Evolutionary conservation across 64 coral and sea anemone genomes (phyloP).

Genomic region (Pocillopora verrucosa): DNA sequence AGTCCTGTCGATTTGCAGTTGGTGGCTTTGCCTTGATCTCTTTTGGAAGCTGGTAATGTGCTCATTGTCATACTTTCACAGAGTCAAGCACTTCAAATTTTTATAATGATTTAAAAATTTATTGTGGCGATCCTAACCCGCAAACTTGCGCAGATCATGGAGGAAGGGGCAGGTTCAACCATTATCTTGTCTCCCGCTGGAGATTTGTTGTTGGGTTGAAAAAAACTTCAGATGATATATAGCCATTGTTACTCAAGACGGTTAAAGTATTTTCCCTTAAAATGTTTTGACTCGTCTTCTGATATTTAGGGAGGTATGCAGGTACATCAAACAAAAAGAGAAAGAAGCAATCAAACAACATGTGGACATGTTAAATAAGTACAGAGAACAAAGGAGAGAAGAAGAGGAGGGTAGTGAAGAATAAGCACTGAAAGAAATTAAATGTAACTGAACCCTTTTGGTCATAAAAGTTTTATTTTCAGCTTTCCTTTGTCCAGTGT

Average conservation of each 20-base stretch:
- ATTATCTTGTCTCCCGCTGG: too few relatives aligned
- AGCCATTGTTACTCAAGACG: too few relatives aligned
- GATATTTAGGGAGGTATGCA: conserved; percentile 73
- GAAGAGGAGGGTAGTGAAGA: conserved; percentile 27
- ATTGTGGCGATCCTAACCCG: too few relatives aligned
- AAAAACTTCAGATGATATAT: too few relatives aligned
- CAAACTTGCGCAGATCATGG: too few relatives aligned
- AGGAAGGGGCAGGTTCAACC: too few relatives aligned
- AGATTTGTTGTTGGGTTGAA: too few relatives aligned
- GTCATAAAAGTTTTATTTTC: not conserved
- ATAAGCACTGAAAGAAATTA: not conserved
- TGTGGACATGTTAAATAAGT: conserved; percentile 78
- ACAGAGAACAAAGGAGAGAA: conserved; percentile 41
- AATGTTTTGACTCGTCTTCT: not conserved
- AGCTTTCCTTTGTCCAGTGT: too few relatives aligned
- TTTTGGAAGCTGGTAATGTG: conserved; percentile 67
- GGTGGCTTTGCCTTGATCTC: conserved; percentile 75
- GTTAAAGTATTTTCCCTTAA: not conserved
- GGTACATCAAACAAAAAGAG: conserved; percentile 78
- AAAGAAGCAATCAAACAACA: conserved; percentile 73
- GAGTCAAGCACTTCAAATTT: too few relatives aligned
- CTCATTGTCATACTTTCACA: not conserved
- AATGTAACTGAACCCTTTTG: not conserved
- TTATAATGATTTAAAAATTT: too few relatives aligned
- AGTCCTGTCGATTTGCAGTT: conserved; percentile 80